Percentiles rank a stretch among this genome's conserved stretches.
phyloP scores from a whole-genome alignment of 2,113 vertebrate genomes.

The Pygoscelis adeliae region DNA sequence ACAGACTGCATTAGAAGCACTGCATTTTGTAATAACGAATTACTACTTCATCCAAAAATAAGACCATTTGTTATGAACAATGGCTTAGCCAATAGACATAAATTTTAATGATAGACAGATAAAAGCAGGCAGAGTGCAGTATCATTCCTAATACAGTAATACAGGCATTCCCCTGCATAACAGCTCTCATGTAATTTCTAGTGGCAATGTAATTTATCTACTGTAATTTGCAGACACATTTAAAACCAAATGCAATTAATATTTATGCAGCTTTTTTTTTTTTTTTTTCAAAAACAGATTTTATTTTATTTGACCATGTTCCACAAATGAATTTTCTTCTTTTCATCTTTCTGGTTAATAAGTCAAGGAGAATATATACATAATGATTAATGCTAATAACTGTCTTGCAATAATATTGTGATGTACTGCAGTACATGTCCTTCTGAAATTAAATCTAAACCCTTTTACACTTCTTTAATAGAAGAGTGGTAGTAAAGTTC shows the following conservation, averaged over 20 bases:
- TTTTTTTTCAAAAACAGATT: background rate
- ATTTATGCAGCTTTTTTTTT: background rate
- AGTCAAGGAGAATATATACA: conserved; percentile 35
- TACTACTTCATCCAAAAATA: background rate
- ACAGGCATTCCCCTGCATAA: background rate
- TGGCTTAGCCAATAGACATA: background rate
- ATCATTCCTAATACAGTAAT: background rate
- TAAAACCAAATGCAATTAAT: conserved; percentile 3
- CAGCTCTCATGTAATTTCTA: conserved; percentile 28
- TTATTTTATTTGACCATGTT: background rate
- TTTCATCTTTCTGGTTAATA: conserved; percentile 22
- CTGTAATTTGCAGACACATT: conserved; percentile 11
- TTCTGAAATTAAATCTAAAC: background rate
- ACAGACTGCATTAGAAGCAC: background rate
- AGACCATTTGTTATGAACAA: background rate
- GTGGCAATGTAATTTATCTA: conserved; percentile 8
- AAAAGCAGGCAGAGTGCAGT: background rate
- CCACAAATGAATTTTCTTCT: background rate
- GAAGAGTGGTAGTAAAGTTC: background rate
- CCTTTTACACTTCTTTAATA: background rate
- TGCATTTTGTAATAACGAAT: background rate
- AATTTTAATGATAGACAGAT: background rate
- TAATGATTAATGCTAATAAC: conserved; percentile 16
- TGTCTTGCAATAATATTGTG: background rate
- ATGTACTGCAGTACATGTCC: background rate